phyloP scores from a whole-genome alignment of 2,113 vertebrate species.

The Microcebus lehilahytsara region DNA sequence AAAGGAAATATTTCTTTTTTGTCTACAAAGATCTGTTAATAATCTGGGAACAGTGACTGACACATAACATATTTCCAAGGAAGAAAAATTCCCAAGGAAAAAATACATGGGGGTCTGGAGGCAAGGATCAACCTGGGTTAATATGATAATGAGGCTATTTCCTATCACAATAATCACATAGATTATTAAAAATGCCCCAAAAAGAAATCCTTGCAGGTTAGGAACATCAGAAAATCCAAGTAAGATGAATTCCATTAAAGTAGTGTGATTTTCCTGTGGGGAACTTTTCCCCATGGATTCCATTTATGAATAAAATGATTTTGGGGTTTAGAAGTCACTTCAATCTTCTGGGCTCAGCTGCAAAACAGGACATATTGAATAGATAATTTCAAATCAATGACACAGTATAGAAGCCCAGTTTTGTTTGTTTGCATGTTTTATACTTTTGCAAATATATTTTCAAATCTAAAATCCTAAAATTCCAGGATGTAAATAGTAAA shows the following conservation, averaged over 20 bases:
- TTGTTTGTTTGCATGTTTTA: not conserved
- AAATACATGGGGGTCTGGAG: conserved; percentile 70
- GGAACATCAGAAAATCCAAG: conserved; percentile 49
- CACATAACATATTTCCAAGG: conserved; percentile 62
- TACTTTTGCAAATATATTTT: not conserved
- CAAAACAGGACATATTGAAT: not conserved
- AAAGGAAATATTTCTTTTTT: conserved; percentile 47
- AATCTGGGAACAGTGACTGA: conserved; percentile 60
- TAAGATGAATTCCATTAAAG: conserved; percentile 15
- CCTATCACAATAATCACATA: conserved; percentile 52
- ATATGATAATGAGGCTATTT: conserved; percentile 63
- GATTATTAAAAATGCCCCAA: conserved; percentile 46
- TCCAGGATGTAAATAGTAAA: not conserved
- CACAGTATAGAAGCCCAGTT: accelerated
- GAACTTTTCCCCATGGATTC: not conserved
- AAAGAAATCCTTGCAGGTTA: conserved; percentile 44
- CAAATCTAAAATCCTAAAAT: not conserved
- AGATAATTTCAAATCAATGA: not conserved
- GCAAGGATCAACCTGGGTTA: conserved; percentile 35
- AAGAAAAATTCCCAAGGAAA: conserved; percentile 73
- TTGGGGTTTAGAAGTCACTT: not conserved
- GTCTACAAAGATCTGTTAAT: conserved; percentile 49
- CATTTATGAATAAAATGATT: not conserved
- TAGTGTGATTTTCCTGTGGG: not conserved
- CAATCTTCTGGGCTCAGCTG: not conserved